These are phyloP conservation scores for Caenorhabditis briggsae DNA, from an alignment of 1,140 invertebrate species.

Conservation along the genomic window DNA sequence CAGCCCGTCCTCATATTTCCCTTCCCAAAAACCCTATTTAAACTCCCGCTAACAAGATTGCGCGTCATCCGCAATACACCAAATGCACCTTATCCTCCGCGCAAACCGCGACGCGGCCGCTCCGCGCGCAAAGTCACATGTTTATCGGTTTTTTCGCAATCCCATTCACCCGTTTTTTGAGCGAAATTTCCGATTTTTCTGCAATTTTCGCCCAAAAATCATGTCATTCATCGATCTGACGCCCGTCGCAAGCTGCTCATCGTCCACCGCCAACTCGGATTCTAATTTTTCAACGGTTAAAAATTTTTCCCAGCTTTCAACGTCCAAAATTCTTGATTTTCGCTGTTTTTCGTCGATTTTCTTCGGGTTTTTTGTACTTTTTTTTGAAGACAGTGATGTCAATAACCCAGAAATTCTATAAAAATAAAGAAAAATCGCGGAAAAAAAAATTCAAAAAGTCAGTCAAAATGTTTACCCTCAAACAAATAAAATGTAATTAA, in stretches of 20 bases:
- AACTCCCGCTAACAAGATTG: too few species aligned
- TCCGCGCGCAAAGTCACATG: background rate
- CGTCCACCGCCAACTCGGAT: background rate
- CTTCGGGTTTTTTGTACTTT: background rate
- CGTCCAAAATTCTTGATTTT: background rate
- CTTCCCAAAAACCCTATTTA: too few species aligned
- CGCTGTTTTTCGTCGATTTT: background rate
- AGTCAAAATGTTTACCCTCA: constrained; percentile 30
- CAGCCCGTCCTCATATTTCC: too few species aligned
- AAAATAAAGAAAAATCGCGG: too few species aligned
- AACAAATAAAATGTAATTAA: constrained; percentile 2
- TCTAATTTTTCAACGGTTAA: constrained; percentile 32
- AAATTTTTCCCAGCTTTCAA: background rate
- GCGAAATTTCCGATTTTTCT: too few species aligned
- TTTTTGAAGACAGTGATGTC: too few species aligned
- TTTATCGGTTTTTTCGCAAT: too few species aligned
- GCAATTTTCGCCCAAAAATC: background rate
- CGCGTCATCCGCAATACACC: background rate
- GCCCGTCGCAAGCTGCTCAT: constrained; percentile 40
- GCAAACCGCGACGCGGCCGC: constrained; percentile 3
- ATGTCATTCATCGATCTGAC: constrained; percentile 17
- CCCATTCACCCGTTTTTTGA: too few species aligned
- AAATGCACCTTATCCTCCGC: background rate
- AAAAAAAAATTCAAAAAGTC: background rate
- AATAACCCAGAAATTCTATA: background rate